Percentiles rank a stretch among this genome's conserved stretches.
Evolutionary conservation across 2,113 vertebrate species (phyloP).

Genomic region (Trinectes maculatus): DNA sequence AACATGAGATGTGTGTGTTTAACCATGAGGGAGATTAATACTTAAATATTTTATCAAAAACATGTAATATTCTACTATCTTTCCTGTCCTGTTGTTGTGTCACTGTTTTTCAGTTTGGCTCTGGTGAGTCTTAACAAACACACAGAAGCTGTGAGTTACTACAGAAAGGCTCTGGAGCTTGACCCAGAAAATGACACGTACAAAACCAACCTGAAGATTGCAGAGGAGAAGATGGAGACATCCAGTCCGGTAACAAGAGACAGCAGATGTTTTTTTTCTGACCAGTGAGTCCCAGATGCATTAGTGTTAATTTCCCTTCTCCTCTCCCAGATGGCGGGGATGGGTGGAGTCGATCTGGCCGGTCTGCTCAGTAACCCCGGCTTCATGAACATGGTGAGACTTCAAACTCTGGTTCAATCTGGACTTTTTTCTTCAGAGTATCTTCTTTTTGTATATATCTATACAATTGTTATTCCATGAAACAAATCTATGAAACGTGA

Average conservation of each 20-base stretch:
- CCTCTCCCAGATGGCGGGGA: slow-evolving; percentile 82
- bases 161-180: slow-evolving; percentile 94
- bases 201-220: slow-evolving; percentile 93
- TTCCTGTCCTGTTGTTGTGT: not conserved
- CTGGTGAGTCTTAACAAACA: slow-evolving; percentile 95
- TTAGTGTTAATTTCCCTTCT: not conserved
- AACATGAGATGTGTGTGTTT: too few species aligned
- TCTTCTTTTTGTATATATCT: not conserved
- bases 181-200: slow-evolving; percentile 96
- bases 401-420: not conserved
- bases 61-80: too few species aligned
- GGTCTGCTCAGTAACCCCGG: slow-evolving; percentile 93
- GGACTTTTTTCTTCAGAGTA: too few species aligned
- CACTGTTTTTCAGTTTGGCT: slow-evolving; percentile 83
- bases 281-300: not conserved
- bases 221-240: slow-evolving; percentile 92
- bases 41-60: too few species aligned
- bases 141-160: slow-evolving; percentile 89
- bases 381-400: slow-evolving; percentile 95
- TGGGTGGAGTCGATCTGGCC: slow-evolving; percentile 91
- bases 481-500: too few species aligned
- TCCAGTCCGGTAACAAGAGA: slow-evolving; percentile 87
- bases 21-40: too few species aligned
- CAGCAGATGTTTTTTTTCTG: rapidly evolving
- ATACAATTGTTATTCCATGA: too few species aligned